Evolutionary conservation across 2,888 invertebrate species (phyloP), one percentile per base, ranked within the genome.

Genomic region (Dicyrtomina minuta): DNA sequence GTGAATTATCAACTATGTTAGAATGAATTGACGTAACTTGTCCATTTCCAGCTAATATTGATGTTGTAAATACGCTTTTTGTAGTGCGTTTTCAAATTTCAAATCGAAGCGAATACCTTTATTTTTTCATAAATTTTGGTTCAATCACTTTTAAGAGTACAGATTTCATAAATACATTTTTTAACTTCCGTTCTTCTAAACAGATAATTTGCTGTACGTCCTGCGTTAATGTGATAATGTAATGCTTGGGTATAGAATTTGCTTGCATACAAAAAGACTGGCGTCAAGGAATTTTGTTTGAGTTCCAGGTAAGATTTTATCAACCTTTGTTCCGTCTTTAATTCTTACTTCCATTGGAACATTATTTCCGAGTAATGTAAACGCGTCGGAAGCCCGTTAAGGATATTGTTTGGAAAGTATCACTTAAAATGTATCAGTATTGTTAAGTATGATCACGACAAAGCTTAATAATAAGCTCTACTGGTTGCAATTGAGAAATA

Each of bases 201-300:
- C 3, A 8, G 33, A 8, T 33, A 33, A 3, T 33, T 33, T 49
- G 76, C 76, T 6, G 68, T 69, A 20, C 64, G 4, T 1, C 72
- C 60, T 15, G 66, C 51, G 70, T 13, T 69, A 72, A 68, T 77
- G 77, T 8, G 74, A 76, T 3, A 77, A 17, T 2, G 73, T 33
- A 1, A 78, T 66, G 22, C 70, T 72, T 1, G 75, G 74, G 58
- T 60, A 74, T 3, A 75, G 24, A 10, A 66, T 59, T 8, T 75
- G 72, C 53, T 75, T 75, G 15, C 76, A n/a, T 13, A 79, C 70
- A 68, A 72, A 72, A 33, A 79, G 61, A 41, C 70, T 69, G 10
- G 74, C 72, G 20, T 76, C 74, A 12, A 74, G n/a, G 13, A 79
- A 68, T 22, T 68, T 53, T 70, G 71, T 71, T 10, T 71, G 66